Conservation (phyloP, 2,113 vertebrate species). For the Aptenodytes forsteri region DNA sequence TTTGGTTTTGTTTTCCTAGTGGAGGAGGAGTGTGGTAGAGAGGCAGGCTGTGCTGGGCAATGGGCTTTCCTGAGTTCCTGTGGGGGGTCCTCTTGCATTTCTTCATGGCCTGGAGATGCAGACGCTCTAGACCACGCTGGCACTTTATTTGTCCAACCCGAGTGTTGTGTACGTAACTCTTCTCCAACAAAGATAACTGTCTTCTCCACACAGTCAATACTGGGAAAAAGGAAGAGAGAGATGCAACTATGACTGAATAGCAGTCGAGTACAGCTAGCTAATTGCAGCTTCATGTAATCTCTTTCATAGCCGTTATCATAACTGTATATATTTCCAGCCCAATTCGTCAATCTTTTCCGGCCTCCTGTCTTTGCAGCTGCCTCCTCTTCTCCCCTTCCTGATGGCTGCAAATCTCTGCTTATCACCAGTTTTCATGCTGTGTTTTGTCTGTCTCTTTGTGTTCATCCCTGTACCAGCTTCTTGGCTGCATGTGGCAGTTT, state of each 20-base stretch:
- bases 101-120: neutral
- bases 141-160: neutral
- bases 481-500: neutral
- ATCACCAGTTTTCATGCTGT: constrained; percentile 72
- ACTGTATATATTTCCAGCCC: constrained; percentile 63
- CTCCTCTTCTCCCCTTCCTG: constrained; percentile 67
- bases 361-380: constrained; percentile 74
- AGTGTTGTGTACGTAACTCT: neutral
- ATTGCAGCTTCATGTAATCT: constrained; percentile 54
- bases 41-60: neutral
- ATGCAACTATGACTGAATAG: constrained; percentile 30
- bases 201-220: neutral
- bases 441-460: constrained; percentile 72
- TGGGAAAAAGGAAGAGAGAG: neutral
- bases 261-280: constrained; percentile 3
- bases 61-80: neutral
- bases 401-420: constrained; percentile 71
- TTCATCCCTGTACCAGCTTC: constrained; percentile 43
- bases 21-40: neutral
- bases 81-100: neutral
- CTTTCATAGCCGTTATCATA: constrained; percentile 4
- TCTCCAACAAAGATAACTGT: neutral
- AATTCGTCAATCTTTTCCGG: constrained; percentile 61
- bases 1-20: neutral
- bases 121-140: neutral